Evolutionary conservation across 2,888 invertebrate genomes (phyloP).

Genomic region (Laspeyria flexula): DNA sequence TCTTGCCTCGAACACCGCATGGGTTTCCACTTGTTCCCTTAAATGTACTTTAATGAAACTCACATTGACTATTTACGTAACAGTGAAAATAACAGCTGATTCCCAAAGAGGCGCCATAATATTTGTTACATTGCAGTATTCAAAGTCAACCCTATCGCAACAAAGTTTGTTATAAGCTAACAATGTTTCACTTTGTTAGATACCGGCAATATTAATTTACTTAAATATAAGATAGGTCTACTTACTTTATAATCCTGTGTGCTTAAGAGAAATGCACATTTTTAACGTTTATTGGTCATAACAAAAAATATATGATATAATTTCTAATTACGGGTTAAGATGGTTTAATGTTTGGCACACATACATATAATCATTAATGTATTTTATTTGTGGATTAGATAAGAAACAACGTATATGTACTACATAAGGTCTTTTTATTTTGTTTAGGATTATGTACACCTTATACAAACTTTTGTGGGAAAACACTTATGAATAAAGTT

Average conservation of each 20-base stretch:
- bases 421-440: no score
- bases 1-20: constrained; percentile 52
- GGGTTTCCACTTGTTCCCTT: constrained; percentile 58
- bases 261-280: constrained; percentile 19
- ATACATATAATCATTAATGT: neutral
- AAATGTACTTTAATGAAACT: constrained; percentile 53
- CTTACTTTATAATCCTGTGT: constrained; percentile 21
- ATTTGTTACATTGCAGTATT: constrained; percentile 11
- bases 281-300: constrained; percentile 37
- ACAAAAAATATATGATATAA: constrained; percentile 14
- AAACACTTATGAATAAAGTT: no score
- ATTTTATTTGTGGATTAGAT: neutral
- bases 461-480: no score
- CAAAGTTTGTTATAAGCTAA: neutral
- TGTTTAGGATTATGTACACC: no score
- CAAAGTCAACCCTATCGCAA: constrained; percentile 5
- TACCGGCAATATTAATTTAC: constrained; percentile 19
- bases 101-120: constrained; percentile 38
- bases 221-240: constrained; percentile 14
- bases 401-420: no score
- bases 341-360: neutral
- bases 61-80: constrained; percentile 27
- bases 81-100: constrained; percentile 45
- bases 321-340: neutral
- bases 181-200: constrained; percentile 21